Percentiles rank a stretch among this genome's conserved stretches.
phyloP scores from a whole-genome alignment of 2,113 vertebrate genomes.

The Electrona antarctica region DNA sequence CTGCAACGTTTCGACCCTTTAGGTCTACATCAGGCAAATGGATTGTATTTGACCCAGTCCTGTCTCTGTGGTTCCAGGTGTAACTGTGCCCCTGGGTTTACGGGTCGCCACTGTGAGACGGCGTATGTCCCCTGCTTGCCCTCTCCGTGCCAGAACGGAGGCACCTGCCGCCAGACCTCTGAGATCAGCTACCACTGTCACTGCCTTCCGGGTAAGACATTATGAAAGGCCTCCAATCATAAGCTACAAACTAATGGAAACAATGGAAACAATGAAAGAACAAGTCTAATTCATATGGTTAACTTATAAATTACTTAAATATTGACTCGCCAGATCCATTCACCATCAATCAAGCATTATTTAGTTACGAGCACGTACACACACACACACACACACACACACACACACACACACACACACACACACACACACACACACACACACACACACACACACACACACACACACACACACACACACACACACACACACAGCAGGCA shows the following conservation, averaged over 20 bases:
- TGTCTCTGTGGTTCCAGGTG: conserved; percentile 69
- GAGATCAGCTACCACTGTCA: conserved; percentile 90
- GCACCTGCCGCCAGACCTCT: conserved; percentile 87
- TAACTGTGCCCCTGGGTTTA: conserved; percentile 83
- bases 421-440: background rate
- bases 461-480: no score
- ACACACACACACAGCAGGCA: background rate
- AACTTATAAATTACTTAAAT: no score
- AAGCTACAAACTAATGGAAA: background rate
- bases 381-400: background rate
- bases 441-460: background rate
- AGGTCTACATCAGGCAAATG: no score
- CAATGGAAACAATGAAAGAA: no score
- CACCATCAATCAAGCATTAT: no score
- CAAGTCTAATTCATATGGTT: no score
- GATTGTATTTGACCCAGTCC: no score
- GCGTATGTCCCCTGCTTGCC: conserved; percentile 86
- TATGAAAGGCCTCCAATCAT: background rate
- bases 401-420: background rate
- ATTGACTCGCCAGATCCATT: no score
- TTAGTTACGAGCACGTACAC: no score
- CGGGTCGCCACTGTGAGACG: conserved; percentile 86
- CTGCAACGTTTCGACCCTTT: no score
- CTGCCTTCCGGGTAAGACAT: conserved; percentile 88
- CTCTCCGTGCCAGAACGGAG: conserved; percentile 89